These are phyloP conservation scores for Drosophila paulistorum DNA, from an alignment of 1,140 invertebrate genomes.

Conservation along the genomic window DNA sequence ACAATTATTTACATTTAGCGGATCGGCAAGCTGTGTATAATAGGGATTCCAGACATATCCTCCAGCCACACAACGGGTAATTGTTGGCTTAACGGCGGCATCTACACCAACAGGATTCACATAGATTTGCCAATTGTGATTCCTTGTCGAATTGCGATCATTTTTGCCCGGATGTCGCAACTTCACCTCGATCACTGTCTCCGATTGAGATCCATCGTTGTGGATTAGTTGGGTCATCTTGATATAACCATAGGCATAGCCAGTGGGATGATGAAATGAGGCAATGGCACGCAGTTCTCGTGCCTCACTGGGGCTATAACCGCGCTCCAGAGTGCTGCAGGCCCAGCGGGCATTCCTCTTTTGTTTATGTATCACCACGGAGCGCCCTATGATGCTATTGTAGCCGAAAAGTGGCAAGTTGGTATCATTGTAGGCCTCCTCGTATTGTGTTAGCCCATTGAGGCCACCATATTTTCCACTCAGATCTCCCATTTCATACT, in stretches of 20 bases:
- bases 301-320: constrained; percentile 93
- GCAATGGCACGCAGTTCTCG: constrained; percentile 93
- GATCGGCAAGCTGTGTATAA: constrained; percentile 94
- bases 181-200: constrained; percentile 95
- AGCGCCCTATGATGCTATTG: constrained; percentile 91
- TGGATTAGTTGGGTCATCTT: constrained; percentile 94
- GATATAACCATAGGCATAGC: constrained; percentile 93
- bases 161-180: constrained; percentile 92
- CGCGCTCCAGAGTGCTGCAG: constrained; percentile 92
- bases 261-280: constrained; percentile 95
- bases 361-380: constrained; percentile 93
- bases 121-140: constrained; percentile 96
- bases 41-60: constrained; percentile 97
- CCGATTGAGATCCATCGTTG: constrained; percentile 92
- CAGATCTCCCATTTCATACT: constrained; percentile 95
- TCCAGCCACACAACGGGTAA: constrained; percentile 93
- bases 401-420: constrained; percentile 93
- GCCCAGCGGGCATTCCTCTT: constrained; percentile 88
- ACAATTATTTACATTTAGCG: constrained; percentile 88
- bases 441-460: constrained; percentile 85
- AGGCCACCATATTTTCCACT: constrained; percentile 94
- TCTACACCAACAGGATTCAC: constrained; percentile 97
- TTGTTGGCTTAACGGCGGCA: constrained; percentile 90
- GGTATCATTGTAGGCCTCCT: constrained; percentile 90
- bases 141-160: constrained; percentile 91